phyloP scores from a whole-genome alignment of 2,113 vertebrate species.

The Rattus rattus region DNA sequence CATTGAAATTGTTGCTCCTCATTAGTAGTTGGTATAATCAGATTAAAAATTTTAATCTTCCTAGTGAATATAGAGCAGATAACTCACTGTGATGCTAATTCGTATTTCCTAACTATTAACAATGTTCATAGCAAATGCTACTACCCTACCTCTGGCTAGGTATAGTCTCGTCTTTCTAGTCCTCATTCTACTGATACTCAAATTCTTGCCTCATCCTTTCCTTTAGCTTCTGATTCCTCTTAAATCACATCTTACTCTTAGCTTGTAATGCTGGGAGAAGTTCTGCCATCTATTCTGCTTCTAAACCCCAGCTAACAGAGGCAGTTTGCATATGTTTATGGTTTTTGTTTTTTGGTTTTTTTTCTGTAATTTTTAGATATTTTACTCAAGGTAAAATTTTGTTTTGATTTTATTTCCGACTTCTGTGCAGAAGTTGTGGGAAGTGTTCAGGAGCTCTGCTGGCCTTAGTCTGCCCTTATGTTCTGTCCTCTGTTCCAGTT shows the following conservation, averaged over 20 bases:
- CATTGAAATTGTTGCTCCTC: background rate
- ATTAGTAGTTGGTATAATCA: background rate
- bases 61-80: background rate
- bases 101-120: background rate
- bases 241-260: background rate
- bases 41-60: background rate
- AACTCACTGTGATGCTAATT: background rate
- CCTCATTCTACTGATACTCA: background rate
- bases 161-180: background rate
- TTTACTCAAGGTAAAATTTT: background rate
- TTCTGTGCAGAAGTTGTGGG: background rate
- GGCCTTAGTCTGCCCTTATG: background rate
- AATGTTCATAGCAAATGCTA: background rate
- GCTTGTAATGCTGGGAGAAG: background rate
- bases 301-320: background rate
- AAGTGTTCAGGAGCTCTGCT: background rate
- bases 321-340: background rate
- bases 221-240: background rate
- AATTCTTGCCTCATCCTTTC: background rate
- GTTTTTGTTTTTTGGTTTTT: background rate
- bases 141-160: background rate
- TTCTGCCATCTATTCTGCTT: background rate
- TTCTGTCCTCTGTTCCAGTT: background rate
- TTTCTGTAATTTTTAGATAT: background rate
- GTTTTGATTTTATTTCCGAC: background rate